Conservation (phyloP, 2,797 vertebrate genomes). For the Leptodactylus fallax region DNA sequence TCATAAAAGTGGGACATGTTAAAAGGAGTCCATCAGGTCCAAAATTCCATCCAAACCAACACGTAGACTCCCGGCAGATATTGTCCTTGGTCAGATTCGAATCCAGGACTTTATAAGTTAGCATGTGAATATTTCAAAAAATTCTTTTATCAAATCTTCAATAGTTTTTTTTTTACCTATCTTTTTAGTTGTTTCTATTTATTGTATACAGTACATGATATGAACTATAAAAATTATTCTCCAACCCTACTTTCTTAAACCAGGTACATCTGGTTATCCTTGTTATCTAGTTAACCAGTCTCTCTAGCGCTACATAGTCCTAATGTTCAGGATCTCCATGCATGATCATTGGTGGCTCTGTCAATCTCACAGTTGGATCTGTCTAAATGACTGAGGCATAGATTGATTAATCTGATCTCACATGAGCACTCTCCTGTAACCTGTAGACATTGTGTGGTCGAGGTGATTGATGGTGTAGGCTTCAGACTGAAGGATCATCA, state of each 20-base stretch:
- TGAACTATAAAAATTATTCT: neutral
- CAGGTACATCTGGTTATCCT: conserved; percentile 4
- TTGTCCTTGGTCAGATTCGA: too few species aligned
- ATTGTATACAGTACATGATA: neutral
- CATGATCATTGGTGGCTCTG: conserved; percentile 39
- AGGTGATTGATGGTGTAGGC: conserved; percentile 32
- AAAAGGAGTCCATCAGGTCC: too few species aligned
- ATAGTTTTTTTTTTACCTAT: too few species aligned
- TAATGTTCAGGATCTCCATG: neutral
- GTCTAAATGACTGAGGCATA: conserved; percentile 34
- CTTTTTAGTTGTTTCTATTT: neutral
- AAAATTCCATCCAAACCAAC: too few species aligned
- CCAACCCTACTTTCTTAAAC: neutral
- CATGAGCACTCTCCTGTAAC: conserved; percentile 38
- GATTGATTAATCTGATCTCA: conserved; percentile 53
- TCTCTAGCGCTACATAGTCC: neutral
- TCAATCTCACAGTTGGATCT: conserved; percentile 55
- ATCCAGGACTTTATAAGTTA: too few species aligned
- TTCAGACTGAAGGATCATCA: neutral
- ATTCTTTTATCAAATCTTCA: too few species aligned
- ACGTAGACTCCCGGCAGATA: too few species aligned
- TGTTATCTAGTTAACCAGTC: neutral
- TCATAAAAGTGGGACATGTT: too few species aligned
- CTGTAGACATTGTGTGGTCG: conserved; percentile 34
- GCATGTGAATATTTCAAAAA: too few species aligned